phyloP scores from a whole-genome alignment of 2,888 invertebrate genomes.

The Phymatocera aterrima region DNA sequence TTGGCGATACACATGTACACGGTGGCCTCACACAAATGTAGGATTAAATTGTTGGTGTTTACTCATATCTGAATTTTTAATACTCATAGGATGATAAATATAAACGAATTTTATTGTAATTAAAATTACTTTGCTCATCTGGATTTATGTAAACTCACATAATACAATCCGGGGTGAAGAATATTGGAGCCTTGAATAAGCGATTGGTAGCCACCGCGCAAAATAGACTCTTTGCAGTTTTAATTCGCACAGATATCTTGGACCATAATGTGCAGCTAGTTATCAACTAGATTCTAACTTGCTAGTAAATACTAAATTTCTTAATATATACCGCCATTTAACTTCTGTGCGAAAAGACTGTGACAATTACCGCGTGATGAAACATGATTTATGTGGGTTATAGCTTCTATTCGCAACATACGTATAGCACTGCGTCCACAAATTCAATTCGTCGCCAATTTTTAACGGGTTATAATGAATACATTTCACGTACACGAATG shows the following conservation, averaged over 20 bases:
- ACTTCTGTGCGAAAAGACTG: not conserved
- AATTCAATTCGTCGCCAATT: not conserved
- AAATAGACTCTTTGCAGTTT: slow-evolving; percentile 26
- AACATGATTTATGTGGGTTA: not conserved
- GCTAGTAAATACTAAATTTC: slow-evolving; percentile 14
- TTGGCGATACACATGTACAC: too few species aligned
- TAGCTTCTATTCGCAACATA: too few species aligned
- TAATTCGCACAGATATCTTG: not conserved
- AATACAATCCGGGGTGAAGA: not conserved
- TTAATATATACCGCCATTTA: slow-evolving; percentile 5
- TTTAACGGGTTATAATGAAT: not conserved
- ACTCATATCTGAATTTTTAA: too few species aligned
- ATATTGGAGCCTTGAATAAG: not conserved
- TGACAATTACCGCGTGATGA: not conserved
- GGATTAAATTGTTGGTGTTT: too few species aligned
- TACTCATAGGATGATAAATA: not conserved
- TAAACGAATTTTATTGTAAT: not conserved
- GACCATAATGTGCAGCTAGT: slow-evolving; percentile 29
- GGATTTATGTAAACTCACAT: not conserved
- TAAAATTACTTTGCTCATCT: not conserved
- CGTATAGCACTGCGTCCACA: not conserved
- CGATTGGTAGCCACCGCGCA: not conserved
- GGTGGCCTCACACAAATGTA: too few species aligned
- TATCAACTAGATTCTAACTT: slow-evolving; percentile 19
- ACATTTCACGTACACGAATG: not conserved